Base-by-base conservation (phyloP, 1,140 invertebrate species). In the Neodiprion virginianus region DNA sequence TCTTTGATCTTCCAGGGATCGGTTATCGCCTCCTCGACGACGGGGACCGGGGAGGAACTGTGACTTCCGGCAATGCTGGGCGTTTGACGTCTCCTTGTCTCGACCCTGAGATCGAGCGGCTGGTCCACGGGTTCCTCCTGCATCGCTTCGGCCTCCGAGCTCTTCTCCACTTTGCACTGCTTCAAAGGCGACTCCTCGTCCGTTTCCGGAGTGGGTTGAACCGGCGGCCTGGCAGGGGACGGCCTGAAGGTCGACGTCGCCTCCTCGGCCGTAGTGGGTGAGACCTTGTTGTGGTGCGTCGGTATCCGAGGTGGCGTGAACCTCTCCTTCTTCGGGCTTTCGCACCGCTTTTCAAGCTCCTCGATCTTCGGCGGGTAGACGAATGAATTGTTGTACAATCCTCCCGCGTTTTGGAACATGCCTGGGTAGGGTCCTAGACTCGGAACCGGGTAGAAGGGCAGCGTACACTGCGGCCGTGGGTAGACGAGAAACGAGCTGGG, bases 51-150 rank as follows among this genome's bases (percentile, higher is more conserved):
- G 8, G 70, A 71, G n/a, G 70, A 23, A 40, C 11, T 17, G 23
- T 23, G 23, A 17, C 70, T 71, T 28, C 48, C 48, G n/a, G 70
- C n/a, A 12, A 71, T n/a, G 47, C 10, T 79, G 83, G 40, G 87
- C 84, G 71, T 85, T 12, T 89, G 86, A 12, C 85, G 86, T 78
- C 88, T 89, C 79, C 89, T 90, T 72, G 90, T 85, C 65, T 89
- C 87, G 1, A 94, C 88, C 67, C 93, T 92, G n/a, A 95, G 88
- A 85, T 96, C 95, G 47, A 96, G 80, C 0, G 94, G 94, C 80
- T 94, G 92, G 75, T 95, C 94, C 1, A 76, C 68, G 8, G 78
- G 75, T 9, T 83, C 82, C 21, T 78, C 78, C 28, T 40, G 28
- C 7, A 73, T 79, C 21, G 71, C 71, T 12, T 76, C 75, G 0